phyloP scores from a whole-genome alignment of 2,113 vertebrate species.

The Mormoops blainvillei region DNA sequence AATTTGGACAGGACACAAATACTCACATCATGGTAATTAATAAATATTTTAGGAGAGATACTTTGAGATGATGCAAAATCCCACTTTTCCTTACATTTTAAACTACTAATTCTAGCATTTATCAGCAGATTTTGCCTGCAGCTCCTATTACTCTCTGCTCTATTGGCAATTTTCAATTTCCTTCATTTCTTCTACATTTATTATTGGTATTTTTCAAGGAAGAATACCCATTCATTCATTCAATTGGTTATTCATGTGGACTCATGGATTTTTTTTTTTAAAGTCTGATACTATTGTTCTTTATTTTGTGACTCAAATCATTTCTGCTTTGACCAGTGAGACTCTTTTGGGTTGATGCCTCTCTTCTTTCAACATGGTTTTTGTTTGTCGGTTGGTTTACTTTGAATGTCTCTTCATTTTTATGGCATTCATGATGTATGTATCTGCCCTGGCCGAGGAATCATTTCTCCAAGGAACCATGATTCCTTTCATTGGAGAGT shows the following conservation, averaged over 20 bases:
- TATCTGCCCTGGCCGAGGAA: not conserved
- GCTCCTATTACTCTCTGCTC: not conserved
- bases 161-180: not conserved
- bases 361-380: not conserved
- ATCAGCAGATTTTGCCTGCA: not conserved
- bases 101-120: not conserved
- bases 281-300: not conserved
- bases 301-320: not conserved
- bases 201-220: not conserved
- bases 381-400: not conserved
- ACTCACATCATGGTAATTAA: too few relatives aligned
- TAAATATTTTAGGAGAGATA: too few relatives aligned
- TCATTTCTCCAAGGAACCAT: not conserved
- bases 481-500: not conserved
- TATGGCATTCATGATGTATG: not conserved
- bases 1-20: too few relatives aligned
- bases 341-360: not conserved
- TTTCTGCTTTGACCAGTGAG: not conserved
- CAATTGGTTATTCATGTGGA: not conserved
- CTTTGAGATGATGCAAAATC: not conserved
- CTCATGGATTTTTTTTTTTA: not conserved
- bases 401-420: not conserved
- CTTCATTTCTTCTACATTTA: not conserved
- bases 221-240: not conserved
- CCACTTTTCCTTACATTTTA: not conserved